Evolutionary conservation across 2,888 invertebrate species (phyloP), one percentile per base, ranked within the genome.

Genomic region (Eugnorisma glareosa): DNA sequence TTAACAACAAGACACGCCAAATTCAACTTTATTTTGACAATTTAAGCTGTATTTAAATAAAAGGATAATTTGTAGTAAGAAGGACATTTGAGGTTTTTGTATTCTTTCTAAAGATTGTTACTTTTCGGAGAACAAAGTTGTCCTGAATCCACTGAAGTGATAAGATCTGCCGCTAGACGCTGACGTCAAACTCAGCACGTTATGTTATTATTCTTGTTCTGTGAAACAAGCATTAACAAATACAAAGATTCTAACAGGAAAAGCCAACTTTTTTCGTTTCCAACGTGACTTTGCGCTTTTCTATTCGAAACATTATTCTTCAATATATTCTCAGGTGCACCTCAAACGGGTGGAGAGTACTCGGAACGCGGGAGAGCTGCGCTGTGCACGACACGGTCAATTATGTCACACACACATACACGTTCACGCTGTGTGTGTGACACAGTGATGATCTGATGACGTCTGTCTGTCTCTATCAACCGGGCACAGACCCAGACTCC

Each of bases 51-150:
- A 67, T 73, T 79, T 45, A 73, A 61, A 51, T 57, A 72, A 48
- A n/a, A 57, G 21, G n/a, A 78, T 61, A 28, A 72, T 78, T 78
- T 72, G 48, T 66, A 54, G 66, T 80, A 48, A 70, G n/a, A 73
- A 59, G 18, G 35, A 28, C 43, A 61, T 51, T 66, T 48, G 40
- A 24, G 37, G 31, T 2, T 40, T 51, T 73, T 45, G 35, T 13
- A 24, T 79, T 43, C 21, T 59, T 66, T 40, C 11, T 43, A 31
- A 35, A 15, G 45, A n/a, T 45, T 57, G 35, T 73, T 72, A 21
- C 10, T 54, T 45, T 43, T 45, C 18, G 4, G 2, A 6, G n/a
- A 43, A 40, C 1, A 43, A 31, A 24, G 21, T 35, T 37, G 11
- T 35, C 18, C 15, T 57, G 28, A 31, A 57, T 68, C 45, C 45